Base-by-base conservation (phyloP, 2,113 vertebrate species). In the Tragulus kanchil region DNA sequence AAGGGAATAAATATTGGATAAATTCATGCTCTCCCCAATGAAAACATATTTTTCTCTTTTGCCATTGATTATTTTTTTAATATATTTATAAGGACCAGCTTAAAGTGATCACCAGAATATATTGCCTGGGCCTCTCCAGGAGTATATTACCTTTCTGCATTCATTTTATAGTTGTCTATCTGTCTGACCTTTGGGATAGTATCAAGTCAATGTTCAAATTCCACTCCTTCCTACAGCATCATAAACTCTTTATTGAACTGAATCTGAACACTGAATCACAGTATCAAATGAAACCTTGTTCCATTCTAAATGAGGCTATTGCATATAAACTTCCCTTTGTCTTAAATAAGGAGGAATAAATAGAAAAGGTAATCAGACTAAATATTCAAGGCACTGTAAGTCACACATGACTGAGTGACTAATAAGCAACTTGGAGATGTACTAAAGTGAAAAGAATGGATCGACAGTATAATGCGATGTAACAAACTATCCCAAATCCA, bases 161-260 rank as follows among this genome's bases (percentile, higher is more conserved):
- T 75, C 26, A 94, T 59, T 85, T 56, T 16, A 45, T 52, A 59
- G 3, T 84, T 48, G 4, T 79, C 23, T 91, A 42, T 31, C 62
- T 48, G 1, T 58, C 14, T 92, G 16, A 71, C 6, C 12, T 71
- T 62, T 36, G 23, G 12, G 64, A 89, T 42, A 88, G 2, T 87
- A 82, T 54, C 36, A 69, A 54, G n/a, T 28, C 71, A 83, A 90
- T 78, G 31, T 78, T 69, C 58, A 90, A 78, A 83, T 86, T 17
- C 56, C 42, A 64, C 23, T 77, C 48, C 26, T 10, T 88, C 25
- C 14, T 31, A 50, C 11, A 19, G 31, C 52, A 56, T 9, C 54
- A 84, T 94, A 93, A 94, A 90, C 45, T 26, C 21, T 65, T 50
- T 42, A 88, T 71, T 52, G 95, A 89, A 59, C 7, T 79, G 14